These are phyloP conservation scores for Harpalus rubripes DNA, from an alignment of 2,888 invertebrate species.

Conservation along the genomic window DNA sequence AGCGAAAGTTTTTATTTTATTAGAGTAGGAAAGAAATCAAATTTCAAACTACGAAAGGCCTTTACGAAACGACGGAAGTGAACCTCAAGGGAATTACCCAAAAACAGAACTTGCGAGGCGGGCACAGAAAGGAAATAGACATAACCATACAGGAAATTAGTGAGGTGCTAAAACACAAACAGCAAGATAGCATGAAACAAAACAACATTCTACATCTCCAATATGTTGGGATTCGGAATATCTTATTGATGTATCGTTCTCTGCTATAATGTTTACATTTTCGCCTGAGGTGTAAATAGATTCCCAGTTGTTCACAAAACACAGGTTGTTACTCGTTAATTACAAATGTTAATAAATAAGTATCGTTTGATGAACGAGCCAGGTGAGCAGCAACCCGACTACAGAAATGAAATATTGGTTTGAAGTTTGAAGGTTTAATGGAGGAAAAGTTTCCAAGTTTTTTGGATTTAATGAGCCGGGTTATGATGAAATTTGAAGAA, in stretches of 20 bases:
- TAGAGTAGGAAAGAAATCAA: conserved; percentile 48
- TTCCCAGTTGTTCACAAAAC: conserved; percentile 2
- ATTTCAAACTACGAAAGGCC: conserved; percentile 35
- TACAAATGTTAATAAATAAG: conserved; percentile 12
- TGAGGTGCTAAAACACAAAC: not conserved
- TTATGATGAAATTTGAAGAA: conserved; percentile 32
- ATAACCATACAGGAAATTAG: not conserved
- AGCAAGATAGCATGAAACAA: not conserved
- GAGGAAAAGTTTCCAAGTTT: conserved; percentile 19
- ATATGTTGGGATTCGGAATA: not conserved
- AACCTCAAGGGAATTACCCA: conserved; percentile 1
- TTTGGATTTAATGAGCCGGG: conserved; percentile 11
- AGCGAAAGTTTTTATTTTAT: conserved; percentile 52
- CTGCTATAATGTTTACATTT: conserved; percentile 21
- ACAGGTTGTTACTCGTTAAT: conserved; percentile 23
- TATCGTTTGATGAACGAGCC: not conserved
- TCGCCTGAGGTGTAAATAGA: conserved; percentile 38
- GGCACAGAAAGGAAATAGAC: not conserved
- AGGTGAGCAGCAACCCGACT: not conserved
- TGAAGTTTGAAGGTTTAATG: conserved; percentile 25
- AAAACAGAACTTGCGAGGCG: conserved; percentile 18
- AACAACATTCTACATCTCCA: no score
- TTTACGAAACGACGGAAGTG: conserved; percentile 25
- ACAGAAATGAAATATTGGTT: conserved; percentile 19
- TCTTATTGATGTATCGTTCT: conserved; percentile 12